phyloP scores from a whole-genome alignment of 2,888 invertebrate genomes.

The Poecilobothrus nobilitatus region DNA sequence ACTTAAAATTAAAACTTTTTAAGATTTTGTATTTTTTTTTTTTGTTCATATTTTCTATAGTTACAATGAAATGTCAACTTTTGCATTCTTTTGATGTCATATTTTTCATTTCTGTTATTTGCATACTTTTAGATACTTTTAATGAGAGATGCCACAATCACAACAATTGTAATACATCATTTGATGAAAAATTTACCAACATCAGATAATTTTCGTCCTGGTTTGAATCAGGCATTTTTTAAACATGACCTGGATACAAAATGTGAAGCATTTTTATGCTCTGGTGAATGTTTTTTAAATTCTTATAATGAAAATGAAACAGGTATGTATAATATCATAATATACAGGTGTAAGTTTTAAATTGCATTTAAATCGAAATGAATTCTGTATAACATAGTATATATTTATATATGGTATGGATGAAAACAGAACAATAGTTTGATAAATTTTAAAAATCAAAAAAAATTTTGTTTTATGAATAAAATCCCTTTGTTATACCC shows the following conservation, averaged over 20 bases:
- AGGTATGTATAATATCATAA: conserved; percentile 25
- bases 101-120: too few relatives aligned
- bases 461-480: too few relatives aligned
- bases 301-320: conserved; percentile 33
- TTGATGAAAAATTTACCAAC: conserved; percentile 47
- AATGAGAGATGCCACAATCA: conserved; percentile 61
- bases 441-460: too few relatives aligned
- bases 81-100: too few relatives aligned
- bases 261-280: conserved; percentile 64
- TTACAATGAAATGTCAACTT: too few relatives aligned
- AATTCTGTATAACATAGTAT: background rate
- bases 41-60: too few relatives aligned
- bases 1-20: too few relatives aligned
- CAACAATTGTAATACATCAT: conserved; percentile 50
- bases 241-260: conserved; percentile 31
- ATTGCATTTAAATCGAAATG: background rate
- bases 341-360: background rate
- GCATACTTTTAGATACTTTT: conserved; percentile 53
- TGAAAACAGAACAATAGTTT: too few relatives aligned
- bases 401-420: too few relatives aligned
- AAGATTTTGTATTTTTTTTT: too few relatives aligned
- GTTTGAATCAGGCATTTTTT: conserved; percentile 40
- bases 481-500: too few relatives aligned
- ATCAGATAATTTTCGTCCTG: conserved; percentile 40
- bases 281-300: conserved; percentile 51